These are phyloP conservation scores for Intellagama lesueurii DNA, from an alignment of 2,797 vertebrate species.

Conservation along the genomic window DNA sequence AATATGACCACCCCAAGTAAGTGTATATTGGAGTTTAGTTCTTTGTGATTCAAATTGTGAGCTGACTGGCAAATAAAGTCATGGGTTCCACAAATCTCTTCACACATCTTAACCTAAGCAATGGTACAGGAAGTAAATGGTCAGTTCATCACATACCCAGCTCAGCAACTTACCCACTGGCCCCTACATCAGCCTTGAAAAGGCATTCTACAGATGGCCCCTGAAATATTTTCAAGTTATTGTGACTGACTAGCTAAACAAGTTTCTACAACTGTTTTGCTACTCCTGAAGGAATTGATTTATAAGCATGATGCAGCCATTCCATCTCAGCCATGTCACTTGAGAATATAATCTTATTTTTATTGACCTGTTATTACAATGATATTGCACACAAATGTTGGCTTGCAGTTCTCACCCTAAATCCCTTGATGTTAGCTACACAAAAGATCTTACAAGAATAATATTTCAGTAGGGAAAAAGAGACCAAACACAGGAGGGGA, in stretches of 20 bases:
- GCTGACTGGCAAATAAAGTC: background rate
- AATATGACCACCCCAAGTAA: background rate
- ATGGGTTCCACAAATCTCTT: background rate
- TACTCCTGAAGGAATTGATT: constrained; percentile 48
- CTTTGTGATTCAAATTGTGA: background rate
- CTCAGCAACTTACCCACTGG: background rate
- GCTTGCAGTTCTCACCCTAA: constrained; percentile 10
- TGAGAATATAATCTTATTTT: constrained; percentile 38
- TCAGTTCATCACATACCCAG: background rate
- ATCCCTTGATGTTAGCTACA: constrained; percentile 12
- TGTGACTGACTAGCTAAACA: background rate
- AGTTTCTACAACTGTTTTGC: background rate
- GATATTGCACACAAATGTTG: background rate
- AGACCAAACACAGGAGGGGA: background rate
- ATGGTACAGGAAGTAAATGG: background rate
- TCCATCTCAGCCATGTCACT: rapidly evolving
- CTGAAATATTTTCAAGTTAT: background rate
- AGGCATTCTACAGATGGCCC: no score
- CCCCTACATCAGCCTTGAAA: background rate
- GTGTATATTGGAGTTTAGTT: background rate
- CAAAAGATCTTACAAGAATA: constrained; percentile 4
- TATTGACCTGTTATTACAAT: constrained; percentile 21
- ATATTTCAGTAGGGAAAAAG: background rate
- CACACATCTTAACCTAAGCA: background rate
- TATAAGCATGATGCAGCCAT: constrained; percentile 26